Evolutionary conservation across 2,888 invertebrate species (phyloP).

Genomic region (Seladonia tumulorum): DNA sequence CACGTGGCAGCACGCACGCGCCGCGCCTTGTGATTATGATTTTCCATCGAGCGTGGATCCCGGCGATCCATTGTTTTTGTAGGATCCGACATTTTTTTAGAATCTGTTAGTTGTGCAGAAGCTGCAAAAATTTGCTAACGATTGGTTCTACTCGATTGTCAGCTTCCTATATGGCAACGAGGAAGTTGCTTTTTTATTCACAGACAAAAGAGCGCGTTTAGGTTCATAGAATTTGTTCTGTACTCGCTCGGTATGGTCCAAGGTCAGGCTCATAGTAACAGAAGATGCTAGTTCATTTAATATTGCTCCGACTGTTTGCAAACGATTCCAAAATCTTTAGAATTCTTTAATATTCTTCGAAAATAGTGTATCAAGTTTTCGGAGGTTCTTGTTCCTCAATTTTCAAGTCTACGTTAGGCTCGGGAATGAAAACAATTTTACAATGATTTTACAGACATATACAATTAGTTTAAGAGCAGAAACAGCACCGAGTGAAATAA

Average conservation of each 20-base stretch:
- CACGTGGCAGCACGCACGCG: neutral
- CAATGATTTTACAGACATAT: too few relatives aligned
- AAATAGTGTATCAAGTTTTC: too few relatives aligned
- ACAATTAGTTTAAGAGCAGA: too few relatives aligned
- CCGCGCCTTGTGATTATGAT: conserved; percentile 29
- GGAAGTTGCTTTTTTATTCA: neutral
- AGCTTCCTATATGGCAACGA: neutral
- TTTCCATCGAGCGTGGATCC: neutral
- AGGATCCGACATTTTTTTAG: neutral
- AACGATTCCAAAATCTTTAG: too few relatives aligned
- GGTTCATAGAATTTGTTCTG: neutral
- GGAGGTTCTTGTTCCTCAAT: too few relatives aligned
- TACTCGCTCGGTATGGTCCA: neutral
- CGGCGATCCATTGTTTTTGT: conserved; percentile 17
- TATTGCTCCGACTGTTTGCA: too few relatives aligned
- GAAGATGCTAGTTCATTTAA: neutral
- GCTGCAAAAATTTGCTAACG: neutral
- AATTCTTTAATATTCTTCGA: too few relatives aligned
- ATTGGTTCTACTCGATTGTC: neutral
- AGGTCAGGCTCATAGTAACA: neutral
- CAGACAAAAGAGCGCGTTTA: neutral
- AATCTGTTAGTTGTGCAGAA: neutral
- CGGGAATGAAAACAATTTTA: too few relatives aligned
- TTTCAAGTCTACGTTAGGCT: too few relatives aligned
- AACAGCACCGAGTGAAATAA: too few relatives aligned